These are phyloP conservation scores for Listronotus bonariensis DNA, from an alignment of 1,140 invertebrate species.

Conservation along the genomic window DNA sequence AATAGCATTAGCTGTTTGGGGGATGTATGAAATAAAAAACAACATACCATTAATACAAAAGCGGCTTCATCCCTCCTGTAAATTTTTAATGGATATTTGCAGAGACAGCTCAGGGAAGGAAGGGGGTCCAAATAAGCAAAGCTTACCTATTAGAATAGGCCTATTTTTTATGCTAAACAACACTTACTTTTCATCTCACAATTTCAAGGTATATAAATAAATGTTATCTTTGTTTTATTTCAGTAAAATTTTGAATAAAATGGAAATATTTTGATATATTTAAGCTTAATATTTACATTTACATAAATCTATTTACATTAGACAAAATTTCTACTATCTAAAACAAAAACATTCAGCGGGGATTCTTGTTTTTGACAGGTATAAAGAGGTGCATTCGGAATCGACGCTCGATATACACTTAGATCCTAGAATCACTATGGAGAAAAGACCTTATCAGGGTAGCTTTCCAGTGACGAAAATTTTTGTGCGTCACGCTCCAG, in stretches of 20 bases:
- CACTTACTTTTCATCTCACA: slow-evolving; percentile 9
- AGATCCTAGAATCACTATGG: too few species aligned
- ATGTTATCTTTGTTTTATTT: background rate
- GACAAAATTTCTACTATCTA: slow-evolving; percentile 9
- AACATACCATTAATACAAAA: slow-evolving; percentile 15
- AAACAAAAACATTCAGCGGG: slow-evolving; percentile 28
- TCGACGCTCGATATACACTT: too few species aligned
- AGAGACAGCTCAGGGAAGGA: background rate
- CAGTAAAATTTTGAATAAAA: background rate
- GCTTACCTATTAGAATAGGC: slow-evolving; percentile 24
- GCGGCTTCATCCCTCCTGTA: slow-evolving; percentile 13
- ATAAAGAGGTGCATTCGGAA: too few species aligned
- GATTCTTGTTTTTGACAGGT: too few species aligned
- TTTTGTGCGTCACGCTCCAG: too few species aligned
- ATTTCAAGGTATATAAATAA: background rate
- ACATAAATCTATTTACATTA: slow-evolving; percentile 16
- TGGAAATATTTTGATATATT: too few species aligned
- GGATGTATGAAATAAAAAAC: slow-evolving; percentile 1
- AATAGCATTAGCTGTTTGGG: background rate
- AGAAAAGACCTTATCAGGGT: too few species aligned
- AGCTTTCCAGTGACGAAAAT: too few species aligned
- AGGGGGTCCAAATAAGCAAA: slow-evolving; percentile 7
- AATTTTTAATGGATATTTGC: background rate
- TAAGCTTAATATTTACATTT: background rate
- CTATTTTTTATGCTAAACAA: slow-evolving; percentile 2